A percentile compares a stretch with the other conserved stretches of the same genome.
These are phyloP conservation scores for Tipula unca DNA, from an alignment of 2,888 invertebrate species.

Conservation along the genomic window DNA sequence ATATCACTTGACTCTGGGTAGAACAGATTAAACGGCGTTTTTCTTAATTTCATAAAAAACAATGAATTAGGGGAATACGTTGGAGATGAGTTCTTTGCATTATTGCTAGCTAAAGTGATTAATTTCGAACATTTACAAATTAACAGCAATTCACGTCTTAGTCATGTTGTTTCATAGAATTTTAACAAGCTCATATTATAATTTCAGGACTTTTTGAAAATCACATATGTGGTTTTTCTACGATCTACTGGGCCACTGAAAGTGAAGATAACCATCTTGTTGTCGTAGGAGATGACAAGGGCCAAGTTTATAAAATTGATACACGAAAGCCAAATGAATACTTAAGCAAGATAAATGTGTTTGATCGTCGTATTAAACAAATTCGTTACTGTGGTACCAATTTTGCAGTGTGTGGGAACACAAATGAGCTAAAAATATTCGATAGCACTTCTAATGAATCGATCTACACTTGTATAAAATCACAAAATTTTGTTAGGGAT, in stretches of 20 bases:
- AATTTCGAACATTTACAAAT: too few relatives aligned
- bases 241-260: constrained; percentile 27
- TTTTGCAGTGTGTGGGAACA: constrained; percentile 29
- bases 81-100: too few relatives aligned
- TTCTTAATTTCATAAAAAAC: too few relatives aligned
- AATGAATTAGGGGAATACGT: too few relatives aligned
- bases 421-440: constrained; percentile 29
- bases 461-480: constrained; percentile 29
- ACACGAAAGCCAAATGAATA: constrained; percentile 28
- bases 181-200: neutral
- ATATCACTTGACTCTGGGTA: too few relatives aligned
- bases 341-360: constrained; percentile 25
- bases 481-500: constrained; percentile 29
- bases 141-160: too few relatives aligned
- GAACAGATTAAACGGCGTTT: too few relatives aligned
- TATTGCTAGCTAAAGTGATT: too few relatives aligned
- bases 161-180: too few relatives aligned
- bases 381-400: constrained; percentile 25
- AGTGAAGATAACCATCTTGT: constrained; percentile 25
- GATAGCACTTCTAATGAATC: constrained; percentile 18
- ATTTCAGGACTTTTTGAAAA: constrained; percentile 28
- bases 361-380: constrained; percentile 25
- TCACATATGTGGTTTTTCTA: constrained; percentile 28
- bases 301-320: constrained; percentile 28
- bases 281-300: constrained; percentile 30